Evolutionary conservation across 2,888 invertebrate species (phyloP).

Genomic region (Stegophylla sp.): DNA sequence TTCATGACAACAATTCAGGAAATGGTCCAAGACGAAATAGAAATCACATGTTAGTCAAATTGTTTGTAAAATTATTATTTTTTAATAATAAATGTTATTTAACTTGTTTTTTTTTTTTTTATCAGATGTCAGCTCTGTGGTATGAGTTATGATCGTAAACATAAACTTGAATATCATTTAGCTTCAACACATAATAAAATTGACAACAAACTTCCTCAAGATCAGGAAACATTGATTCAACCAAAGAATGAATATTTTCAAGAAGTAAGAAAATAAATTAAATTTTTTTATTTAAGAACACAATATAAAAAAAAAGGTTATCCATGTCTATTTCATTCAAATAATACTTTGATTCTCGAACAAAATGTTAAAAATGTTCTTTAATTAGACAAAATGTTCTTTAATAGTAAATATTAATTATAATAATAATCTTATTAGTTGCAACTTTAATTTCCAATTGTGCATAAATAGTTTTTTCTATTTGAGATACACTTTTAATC

Average conservation of each 20-base stretch:
- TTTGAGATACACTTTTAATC: no score
- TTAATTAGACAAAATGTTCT: no score
- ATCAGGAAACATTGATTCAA: constrained; percentile 25
- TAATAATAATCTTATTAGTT: no score
- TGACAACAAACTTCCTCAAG: constrained; percentile 41
- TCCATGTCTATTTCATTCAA: not conserved
- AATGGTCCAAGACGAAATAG: constrained; percentile 58
- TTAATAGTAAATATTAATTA: no score
- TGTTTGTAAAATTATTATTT: not conserved
- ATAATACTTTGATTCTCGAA: no score
- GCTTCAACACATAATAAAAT: constrained; percentile 59
- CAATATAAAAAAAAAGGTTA: not conserved
- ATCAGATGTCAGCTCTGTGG: constrained; percentile 60
- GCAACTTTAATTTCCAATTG: no score
- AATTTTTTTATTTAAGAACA: not conserved
- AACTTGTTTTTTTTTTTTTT: not conserved
- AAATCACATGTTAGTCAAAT: constrained; percentile 58
- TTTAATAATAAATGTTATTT: not conserved
- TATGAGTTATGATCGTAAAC: constrained; percentile 60
- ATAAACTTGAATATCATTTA: constrained; percentile 61
- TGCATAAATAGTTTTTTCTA: no score
- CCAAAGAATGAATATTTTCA: constrained; percentile 50
- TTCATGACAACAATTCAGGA: constrained; percentile 59
- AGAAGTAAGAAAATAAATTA: constrained; percentile 31
- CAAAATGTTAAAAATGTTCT: no score